Base-by-base conservation (phyloP, 2,888 invertebrate genomes). In the Acrocyrtus sp. region DNA sequence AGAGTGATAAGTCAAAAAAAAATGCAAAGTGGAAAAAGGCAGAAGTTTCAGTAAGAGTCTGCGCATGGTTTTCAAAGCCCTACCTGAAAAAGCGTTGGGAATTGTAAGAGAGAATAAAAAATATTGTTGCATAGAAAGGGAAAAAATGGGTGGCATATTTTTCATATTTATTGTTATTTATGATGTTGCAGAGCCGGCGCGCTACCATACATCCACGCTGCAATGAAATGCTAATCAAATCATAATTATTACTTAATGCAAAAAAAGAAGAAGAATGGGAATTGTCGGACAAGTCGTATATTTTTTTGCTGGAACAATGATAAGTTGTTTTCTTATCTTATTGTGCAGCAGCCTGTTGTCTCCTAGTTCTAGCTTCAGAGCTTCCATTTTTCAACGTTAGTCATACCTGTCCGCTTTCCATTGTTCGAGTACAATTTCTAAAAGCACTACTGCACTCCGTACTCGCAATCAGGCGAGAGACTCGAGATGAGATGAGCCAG, bases 341-440 rank as follows among this genome's bases (percentile, higher is more conserved):
- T n/a, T n/a, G n/a, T n/a, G n/a, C n/a, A n/a, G n/a, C n/a, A n/a
- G n/a, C n/a, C n/a, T n/a, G n/a, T n/a, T n/a, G n/a, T n/a, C n/a
- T n/a, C n/a, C n/a, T n/a, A n/a, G n/a, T n/a, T n/a, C n/a, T n/a
- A n/a, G n/a, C n/a, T n/a, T n/a, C n/a, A 10, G 3, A 54, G 22
- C 24, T 21, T 51, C 48, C 66, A 68, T 68, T 60, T 68, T 60
- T 68, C 67, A 68, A 41, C n/a, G 58, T 68, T 60, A 48, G 67
- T 68, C 67, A 68, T 68, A 58, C 67, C 53, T 60, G 58, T 68
- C 66, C 43, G 22, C 15, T 8, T 34, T 41, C n/a, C 6, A 27
- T 29, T 29, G 50, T 15, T 27, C 45, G 21, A 29, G 29, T 54
- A 21, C 19, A 54, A 12, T 54, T 34, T 3, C 27, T 34, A 51